Evolutionary conservation across 2,797 vertebrate species (phyloP).

Genomic region (Pipistrellus pygmaeus): DNA sequence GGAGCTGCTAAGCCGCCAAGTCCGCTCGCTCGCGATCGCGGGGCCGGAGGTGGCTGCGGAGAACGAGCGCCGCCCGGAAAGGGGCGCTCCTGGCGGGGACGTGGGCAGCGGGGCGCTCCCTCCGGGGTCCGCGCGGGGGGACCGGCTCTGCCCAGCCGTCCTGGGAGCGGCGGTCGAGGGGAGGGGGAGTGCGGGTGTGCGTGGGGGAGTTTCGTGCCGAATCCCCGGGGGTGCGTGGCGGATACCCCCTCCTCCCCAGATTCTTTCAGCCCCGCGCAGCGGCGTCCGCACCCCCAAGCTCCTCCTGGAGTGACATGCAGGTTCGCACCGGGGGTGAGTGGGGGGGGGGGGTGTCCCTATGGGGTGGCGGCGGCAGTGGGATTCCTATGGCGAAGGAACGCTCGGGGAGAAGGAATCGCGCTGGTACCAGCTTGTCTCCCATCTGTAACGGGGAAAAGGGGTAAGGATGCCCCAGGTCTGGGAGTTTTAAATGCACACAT

Average conservation of each 20-base stretch:
- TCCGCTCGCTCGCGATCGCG: slow-evolving; percentile 51
- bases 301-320: slow-evolving; percentile 72
- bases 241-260: neutral
- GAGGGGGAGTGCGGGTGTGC: slow-evolving; percentile 27
- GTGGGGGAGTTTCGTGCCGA: slow-evolving; percentile 59
- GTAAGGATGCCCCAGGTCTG: slow-evolving; percentile 9
- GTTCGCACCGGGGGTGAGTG: neutral
- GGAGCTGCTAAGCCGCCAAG: slow-evolving; percentile 79
- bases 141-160: slow-evolving; percentile 75
- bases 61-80: slow-evolving; percentile 59
- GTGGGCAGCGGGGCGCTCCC: slow-evolving; percentile 56
- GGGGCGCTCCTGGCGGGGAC: slow-evolving; percentile 57
- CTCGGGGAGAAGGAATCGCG: neutral
- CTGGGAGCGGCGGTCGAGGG: slow-evolving; percentile 25
- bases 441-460: neutral
- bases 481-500: slow-evolving; percentile 3
- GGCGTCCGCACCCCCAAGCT: neutral
- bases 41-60: slow-evolving; percentile 58
- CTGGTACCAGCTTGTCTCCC: slow-evolving; percentile 55
- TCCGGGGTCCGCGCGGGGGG: slow-evolving; percentile 51
- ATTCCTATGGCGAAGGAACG: slow-evolving; percentile 1
- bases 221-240: slow-evolving; percentile 75
- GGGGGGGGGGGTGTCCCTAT: no score
- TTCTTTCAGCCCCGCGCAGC: neutral
- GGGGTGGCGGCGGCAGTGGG: neutral